A percentile compares a stretch with the other conserved stretches of the same genome.
These are phyloP conservation scores for Eupithecia inturbata DNA, from an alignment of 2,888 invertebrate genomes.

Conservation along the genomic window DNA sequence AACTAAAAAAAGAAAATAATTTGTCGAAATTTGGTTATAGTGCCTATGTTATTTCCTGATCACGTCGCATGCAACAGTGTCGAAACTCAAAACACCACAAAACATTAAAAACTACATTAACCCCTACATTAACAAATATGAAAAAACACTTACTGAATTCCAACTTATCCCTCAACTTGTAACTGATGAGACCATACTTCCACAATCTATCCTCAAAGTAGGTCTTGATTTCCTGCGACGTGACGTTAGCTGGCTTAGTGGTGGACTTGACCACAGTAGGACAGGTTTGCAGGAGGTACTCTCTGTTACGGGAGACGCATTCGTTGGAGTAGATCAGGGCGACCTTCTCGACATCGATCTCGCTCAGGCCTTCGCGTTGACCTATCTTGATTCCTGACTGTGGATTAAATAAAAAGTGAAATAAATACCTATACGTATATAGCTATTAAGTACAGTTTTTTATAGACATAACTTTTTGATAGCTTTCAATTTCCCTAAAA, in stretches of 20 bases:
- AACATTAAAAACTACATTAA: too few species aligned
- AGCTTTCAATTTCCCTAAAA: too few species aligned
- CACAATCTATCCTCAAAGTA: slow-evolving; percentile 69
- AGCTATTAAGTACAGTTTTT: too few species aligned
- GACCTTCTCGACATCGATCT: slow-evolving; percentile 69
- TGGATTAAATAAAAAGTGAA: slow-evolving; percentile 12
- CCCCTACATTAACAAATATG: background rate
- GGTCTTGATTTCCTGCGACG: slow-evolving; percentile 55
- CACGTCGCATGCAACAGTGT: too few species aligned
- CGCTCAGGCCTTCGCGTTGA: slow-evolving; percentile 72
- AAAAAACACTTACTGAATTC: slow-evolving; percentile 71
- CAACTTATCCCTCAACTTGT: slow-evolving; percentile 59
- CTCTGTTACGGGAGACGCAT: slow-evolving; percentile 67
- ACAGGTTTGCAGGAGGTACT: slow-evolving; percentile 71
- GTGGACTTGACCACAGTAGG: slow-evolving; percentile 62
- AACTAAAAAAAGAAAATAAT: too few species aligned
- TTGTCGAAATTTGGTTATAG: too few species aligned
- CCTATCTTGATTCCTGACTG: slow-evolving; percentile 65
- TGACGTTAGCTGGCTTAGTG: slow-evolving; percentile 23
- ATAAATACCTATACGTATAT: too few species aligned
- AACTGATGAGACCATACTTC: slow-evolving; percentile 68
- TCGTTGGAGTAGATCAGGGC: slow-evolving; percentile 63
- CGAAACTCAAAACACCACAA: too few species aligned
- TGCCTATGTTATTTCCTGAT: too few species aligned
- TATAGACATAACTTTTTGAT: too few species aligned